phyloP scores from a whole-genome alignment of 2,113 vertebrate genomes.

The Petroica traversi region DNA sequence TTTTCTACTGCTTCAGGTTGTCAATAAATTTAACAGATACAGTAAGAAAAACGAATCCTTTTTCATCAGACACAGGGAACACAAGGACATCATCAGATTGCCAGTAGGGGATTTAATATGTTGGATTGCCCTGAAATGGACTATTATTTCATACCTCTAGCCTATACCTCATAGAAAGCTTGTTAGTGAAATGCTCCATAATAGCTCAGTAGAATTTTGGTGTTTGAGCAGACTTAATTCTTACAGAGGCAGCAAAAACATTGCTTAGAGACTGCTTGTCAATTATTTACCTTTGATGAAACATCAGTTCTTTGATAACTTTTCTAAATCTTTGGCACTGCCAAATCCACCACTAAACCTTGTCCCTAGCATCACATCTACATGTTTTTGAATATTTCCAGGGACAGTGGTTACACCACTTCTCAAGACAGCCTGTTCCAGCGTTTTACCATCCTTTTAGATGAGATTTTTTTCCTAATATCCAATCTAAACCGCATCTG shows the following conservation, averaged over 20 bases:
- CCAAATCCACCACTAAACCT: neutral
- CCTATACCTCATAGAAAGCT: neutral
- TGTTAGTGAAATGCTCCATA: neutral
- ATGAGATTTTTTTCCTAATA: neutral
- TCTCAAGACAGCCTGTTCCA: neutral
- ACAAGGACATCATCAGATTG: neutral
- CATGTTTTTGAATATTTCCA: neutral
- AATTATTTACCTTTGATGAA: neutral
- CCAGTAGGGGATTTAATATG: neutral
- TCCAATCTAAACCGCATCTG: too few relatives aligned
- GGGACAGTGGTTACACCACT: neutral
- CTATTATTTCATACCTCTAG: neutral
- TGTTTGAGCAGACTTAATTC: neutral
- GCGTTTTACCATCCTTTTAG: neutral
- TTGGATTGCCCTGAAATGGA: neutral
- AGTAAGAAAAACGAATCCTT: neutral
- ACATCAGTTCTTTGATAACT: neutral
- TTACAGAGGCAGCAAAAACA: neutral
- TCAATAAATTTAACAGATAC: slow-evolving; percentile 44
- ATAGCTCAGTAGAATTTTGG: neutral
- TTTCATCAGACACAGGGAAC: neutral
- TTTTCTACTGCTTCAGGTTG: slow-evolving; percentile 41
- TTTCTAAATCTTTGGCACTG: too few relatives aligned
- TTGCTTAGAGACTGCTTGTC: neutral
- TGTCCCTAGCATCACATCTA: neutral